Percentiles rank a stretch among this genome's conserved stretches.
Evolutionary conservation across 2,888 invertebrate species (phyloP).

Genomic region (Lypha dubia): DNA sequence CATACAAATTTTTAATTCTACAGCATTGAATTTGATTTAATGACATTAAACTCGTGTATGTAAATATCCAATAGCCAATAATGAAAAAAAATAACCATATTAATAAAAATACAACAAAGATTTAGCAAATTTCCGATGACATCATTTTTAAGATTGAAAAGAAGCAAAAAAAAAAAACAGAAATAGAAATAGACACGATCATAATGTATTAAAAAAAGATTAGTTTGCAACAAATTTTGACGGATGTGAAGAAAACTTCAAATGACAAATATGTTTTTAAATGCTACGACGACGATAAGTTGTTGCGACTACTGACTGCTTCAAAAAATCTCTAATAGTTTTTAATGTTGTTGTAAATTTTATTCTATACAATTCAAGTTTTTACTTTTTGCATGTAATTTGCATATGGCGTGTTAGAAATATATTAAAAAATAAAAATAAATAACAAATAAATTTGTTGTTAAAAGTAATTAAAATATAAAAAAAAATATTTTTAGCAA

Average conservation of each 20-base stretch:
- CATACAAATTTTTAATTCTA: conserved; percentile 44
- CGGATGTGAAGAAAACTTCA: conserved; percentile 31
- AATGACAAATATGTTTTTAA: conserved; percentile 33
- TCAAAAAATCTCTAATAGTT: conserved; percentile 9
- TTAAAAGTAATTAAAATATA: background rate
- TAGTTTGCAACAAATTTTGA: conserved; percentile 7
- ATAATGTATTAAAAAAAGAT: conserved; percentile 14
- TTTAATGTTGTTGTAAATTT: background rate
- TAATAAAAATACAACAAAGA: conserved; percentile 19
- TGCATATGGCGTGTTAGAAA: conserved; percentile 65
- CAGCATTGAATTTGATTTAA: conserved; percentile 49
- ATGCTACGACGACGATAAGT: too few species aligned
- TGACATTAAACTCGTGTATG: conserved; percentile 33
- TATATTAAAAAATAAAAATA: conserved; percentile 60
- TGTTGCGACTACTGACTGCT: too few species aligned
- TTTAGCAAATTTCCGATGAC: conserved; percentile 68
- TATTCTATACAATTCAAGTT: background rate
- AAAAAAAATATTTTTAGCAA: background rate
- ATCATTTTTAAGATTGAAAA: conserved; percentile 44
- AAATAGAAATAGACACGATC: conserved; percentile 27
- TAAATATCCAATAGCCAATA: conserved; percentile 25
- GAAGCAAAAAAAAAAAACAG: too few species aligned
- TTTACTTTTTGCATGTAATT: conserved; percentile 20
- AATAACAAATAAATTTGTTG: conserved; percentile 32
- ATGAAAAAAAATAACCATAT: background rate